Base-by-base conservation (phyloP, 2,797 vertebrate genomes). In the Enteromius argenteus region DNA sequence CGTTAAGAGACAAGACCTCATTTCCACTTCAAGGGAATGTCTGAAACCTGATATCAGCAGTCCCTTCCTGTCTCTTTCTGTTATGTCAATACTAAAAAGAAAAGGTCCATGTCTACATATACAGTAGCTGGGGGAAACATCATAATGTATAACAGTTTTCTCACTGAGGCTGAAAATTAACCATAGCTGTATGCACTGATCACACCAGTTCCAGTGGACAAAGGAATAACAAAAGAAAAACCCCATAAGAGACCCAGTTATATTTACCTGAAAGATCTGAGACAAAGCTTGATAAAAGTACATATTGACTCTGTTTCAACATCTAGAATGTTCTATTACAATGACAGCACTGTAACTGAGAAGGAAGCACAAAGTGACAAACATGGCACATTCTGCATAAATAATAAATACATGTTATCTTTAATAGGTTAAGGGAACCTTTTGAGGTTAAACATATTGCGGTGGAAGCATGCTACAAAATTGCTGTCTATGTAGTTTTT, bases 21-120 rank as follows among this genome's bases (percentile, higher is more conserved):
- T 94, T 95, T 94, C 92, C 93, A 94, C 93, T 93, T 95, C 93
- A 94, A 94, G 93, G 90, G 89, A 90, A 91, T 86, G 90, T 90
- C 91, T 92, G 92, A 93, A 95, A 92, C 92, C 92, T 92, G 90
- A 93, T 92, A 95, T 94, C 93, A 94, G 93, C 93, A 94, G 92
- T 91, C 92, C 90, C 91, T 89, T 90, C 87, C 86, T 66, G 15
- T 3, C 30, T 66, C 15, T 66, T 30, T 19, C 30, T 19, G 30
- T 35, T 3, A 66, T 66, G 62, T 66, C 62, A 66, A 19, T 35
- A 15, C 30, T 66, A 35, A 66, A 66, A 66, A 35, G 30, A 66
- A 66, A 35, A 66, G 15, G 30, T 66, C 30, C 30, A 35, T 35
- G 30, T 17, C 30, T 66, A 66, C 62, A 35, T 66, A 35, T 64